These are phyloP conservation scores for Platanista minor DNA, from an alignment of 2,113 vertebrate species.

Conservation along the genomic window DNA sequence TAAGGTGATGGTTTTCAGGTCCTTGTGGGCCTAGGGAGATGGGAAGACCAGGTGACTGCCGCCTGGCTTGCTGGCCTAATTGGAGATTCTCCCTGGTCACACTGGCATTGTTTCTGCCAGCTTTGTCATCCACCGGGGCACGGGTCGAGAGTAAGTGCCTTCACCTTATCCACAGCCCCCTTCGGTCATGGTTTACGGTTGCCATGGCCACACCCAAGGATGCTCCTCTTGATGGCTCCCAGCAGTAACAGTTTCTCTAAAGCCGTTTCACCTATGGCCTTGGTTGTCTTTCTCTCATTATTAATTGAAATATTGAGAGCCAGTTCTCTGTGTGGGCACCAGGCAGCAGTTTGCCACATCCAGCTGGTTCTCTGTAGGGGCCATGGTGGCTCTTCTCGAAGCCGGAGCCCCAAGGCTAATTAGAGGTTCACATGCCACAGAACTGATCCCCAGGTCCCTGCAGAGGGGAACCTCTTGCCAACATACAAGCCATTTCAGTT, in stretches of 20 bases:
- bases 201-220: slow-evolving; percentile 10
- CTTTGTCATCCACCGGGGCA: background rate
- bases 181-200: background rate
- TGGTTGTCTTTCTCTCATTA: slow-evolving; percentile 21
- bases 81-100: background rate
- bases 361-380: background rate
- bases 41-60: background rate
- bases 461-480: background rate
- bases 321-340: background rate
- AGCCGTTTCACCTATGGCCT: slow-evolving; percentile 25
- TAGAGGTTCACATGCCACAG: background rate
- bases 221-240: background rate
- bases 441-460: background rate
- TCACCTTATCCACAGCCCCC: slow-evolving; percentile 13
- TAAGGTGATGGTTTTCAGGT: background rate
- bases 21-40: accelerated
- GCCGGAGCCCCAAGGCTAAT: background rate
- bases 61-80: too few relatives aligned
- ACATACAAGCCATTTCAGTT: background rate
- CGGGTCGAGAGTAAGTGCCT: background rate
- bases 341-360: background rate
- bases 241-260: slow-evolving; percentile 8
- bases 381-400: background rate
- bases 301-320: slow-evolving; percentile 43
- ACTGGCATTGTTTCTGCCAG: background rate